Evolutionary conservation across 2,113 vertebrate species (phyloP), one percentile per base, ranked within the genome.

Genomic region (Egretta garzetta): DNA sequence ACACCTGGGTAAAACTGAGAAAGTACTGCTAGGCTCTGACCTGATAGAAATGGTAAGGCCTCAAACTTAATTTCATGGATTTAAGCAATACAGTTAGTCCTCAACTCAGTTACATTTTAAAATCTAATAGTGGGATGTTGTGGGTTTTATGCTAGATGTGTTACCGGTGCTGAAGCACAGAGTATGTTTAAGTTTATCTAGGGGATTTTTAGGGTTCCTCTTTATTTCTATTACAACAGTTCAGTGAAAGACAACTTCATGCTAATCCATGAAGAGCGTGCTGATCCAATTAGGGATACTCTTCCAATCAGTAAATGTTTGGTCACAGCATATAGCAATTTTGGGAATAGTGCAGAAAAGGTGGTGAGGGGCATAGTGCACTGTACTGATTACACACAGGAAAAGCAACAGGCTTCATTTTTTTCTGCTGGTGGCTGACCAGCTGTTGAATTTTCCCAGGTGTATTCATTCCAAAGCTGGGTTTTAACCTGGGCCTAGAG

Each of bases 321-420:
- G 77, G 2, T 26, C 33, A 13, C 33, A 76, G 13, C 45, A 21
- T 26, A 52, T 26, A 52, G 70, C 58, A 76, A 3, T 8, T 47
- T 16, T 3, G 7, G 28, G 33, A 47, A 64, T 23, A 14, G 3
- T 7, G 7, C 33, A 6, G 59, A 22, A 35, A 45, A 13, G 28
- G 9, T 4, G 21, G 1, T 6, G 43, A 21, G 35, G 17, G 35
- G 33, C 26, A 9, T 0, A 32, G 27, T 12, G 20, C 19, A 12
- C 12, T 5, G 5, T 8, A 9, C 52, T 28, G 33, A 22, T 14
- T 6, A 55, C 21, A 14, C 10, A 3, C 41, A 33, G 35, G 8
- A 24, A 26, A 10, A 76, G 28, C 80, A 62, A 6, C 4, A 43
- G 75, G 49, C 37, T 55, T 30, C 26, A 22, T 18, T 27, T 58